These are phyloP conservation scores for Aphidius colemani DNA, from an alignment of 2,888 invertebrate species.

Conservation along the genomic window DNA sequence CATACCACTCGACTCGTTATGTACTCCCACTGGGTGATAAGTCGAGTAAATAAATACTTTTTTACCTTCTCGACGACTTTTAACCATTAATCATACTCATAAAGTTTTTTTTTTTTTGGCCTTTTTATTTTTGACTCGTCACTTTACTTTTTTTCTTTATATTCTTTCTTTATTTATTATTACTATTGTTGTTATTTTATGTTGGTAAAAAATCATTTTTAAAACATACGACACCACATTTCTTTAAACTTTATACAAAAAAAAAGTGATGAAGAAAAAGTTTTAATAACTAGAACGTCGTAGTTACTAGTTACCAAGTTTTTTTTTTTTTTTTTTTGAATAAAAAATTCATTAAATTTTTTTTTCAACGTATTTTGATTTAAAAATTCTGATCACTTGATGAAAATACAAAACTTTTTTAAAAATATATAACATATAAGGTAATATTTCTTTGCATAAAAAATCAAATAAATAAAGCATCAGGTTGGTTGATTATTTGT, in stretches of 20 bases:
- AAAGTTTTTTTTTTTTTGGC: slow-evolving; percentile 13
- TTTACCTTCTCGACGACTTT: slow-evolving; percentile 14
- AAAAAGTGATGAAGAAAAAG: slow-evolving; percentile 28
- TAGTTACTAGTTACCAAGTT: slow-evolving; percentile 48
- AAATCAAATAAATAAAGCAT: too few species aligned
- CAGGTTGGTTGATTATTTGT: too few species aligned
- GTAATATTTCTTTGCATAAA: too few species aligned
- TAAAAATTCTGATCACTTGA: too few species aligned
- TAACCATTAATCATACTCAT: slow-evolving; percentile 28
- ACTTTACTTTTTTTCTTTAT: too few species aligned
- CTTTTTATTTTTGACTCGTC: not conserved
- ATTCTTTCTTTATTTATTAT: not conserved
- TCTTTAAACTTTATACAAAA: not conserved
- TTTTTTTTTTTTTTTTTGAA: slow-evolving; percentile 32
- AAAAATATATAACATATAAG: too few species aligned
- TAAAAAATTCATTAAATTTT: slow-evolving; percentile 53
- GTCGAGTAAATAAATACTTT: slow-evolving; percentile 19
- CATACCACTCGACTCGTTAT: slow-evolving; percentile 19
- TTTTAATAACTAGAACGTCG: slow-evolving; percentile 47
- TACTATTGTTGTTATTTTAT: too few species aligned
- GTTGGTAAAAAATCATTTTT: too few species aligned
- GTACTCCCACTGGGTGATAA: slow-evolving; percentile 13
- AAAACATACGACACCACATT: too few species aligned
- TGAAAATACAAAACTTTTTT: too few species aligned
- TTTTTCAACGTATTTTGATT: too few species aligned